Conservation (phyloP, 2,113 vertebrate genomes). For the Phodopus roborovskii region DNA sequence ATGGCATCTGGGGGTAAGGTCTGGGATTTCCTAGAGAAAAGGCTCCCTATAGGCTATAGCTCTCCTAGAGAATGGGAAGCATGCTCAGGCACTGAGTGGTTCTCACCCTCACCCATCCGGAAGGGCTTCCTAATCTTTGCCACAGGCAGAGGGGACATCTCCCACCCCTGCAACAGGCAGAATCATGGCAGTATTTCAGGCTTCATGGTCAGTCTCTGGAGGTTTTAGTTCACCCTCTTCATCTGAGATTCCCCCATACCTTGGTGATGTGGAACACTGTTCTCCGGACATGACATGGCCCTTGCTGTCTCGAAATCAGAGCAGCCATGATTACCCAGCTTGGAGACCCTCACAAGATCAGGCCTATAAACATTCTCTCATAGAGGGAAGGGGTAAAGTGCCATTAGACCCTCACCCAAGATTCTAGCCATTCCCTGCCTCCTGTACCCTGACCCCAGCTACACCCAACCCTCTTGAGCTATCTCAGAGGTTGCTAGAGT, state of each 20-base stretch:
- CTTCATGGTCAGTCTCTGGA: neutral
- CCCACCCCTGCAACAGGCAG: neutral
- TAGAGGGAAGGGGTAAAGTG: neutral
- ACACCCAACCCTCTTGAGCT: neutral
- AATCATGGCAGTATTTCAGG: neutral
- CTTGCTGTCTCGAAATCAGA: constrained; percentile 1
- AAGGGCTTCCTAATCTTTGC: neutral
- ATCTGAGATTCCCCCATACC: neutral
- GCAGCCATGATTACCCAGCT: constrained; percentile 4
- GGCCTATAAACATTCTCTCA: neutral
- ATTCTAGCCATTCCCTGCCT: neutral
- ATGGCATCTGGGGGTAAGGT: neutral
- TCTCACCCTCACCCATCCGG: neutral
- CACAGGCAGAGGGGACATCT: neutral
- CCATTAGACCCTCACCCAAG: neutral
- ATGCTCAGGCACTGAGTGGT: neutral
- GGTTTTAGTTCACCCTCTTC: neutral
- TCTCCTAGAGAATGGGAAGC: neutral
- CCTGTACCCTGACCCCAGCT: neutral
- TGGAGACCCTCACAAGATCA: neutral
- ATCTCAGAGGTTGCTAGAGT: neutral
- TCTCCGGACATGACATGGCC: neutral
- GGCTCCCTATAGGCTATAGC: neutral
- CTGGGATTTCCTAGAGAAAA: neutral
- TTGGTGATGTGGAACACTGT: neutral